Percentiles rank a stretch among this genome's conserved stretches.
phyloP scores from a whole-genome alignment of 2,888 invertebrate genomes.

The Platycheirus rosarum region DNA sequence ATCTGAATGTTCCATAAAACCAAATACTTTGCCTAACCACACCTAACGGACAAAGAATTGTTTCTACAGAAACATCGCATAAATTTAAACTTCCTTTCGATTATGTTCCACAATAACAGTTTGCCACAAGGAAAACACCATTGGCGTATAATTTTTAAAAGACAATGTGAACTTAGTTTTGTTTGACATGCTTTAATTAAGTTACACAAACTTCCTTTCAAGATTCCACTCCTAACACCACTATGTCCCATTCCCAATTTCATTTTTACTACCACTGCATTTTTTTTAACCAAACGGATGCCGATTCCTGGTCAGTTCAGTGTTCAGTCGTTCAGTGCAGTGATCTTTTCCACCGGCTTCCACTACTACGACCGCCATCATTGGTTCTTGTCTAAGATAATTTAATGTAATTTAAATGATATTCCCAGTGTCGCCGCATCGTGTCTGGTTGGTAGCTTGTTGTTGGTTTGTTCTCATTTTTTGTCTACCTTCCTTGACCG shows the following conservation, averaged over 20 bases:
- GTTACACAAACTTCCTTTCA: neutral
- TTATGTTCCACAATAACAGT: too few relatives aligned
- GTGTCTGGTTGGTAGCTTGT: conserved; percentile 42
- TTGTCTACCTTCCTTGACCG: conserved; percentile 3
- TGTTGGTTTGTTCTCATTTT: conserved; percentile 14
- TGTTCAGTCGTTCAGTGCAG: too few relatives aligned
- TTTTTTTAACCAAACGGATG: conserved; percentile 10
- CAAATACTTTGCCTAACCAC: too few relatives aligned
- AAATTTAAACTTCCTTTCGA: too few relatives aligned
- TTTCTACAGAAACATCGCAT: too few relatives aligned
- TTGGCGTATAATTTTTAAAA: neutral
- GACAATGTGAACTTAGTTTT: neutral
- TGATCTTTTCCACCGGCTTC: too few relatives aligned
- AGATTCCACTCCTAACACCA: neutral
- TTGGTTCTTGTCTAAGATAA: conserved; percentile 76
- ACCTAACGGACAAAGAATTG: too few relatives aligned
- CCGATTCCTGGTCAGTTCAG: conserved; percentile 6
- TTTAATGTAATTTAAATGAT: conserved; percentile 81
- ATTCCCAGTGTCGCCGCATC: conserved; percentile 73
- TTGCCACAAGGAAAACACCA: too few relatives aligned
- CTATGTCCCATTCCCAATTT: conserved; percentile 11
- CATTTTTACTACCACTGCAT: conserved; percentile 2
- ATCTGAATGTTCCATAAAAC: too few relatives aligned
- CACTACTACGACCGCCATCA: conserved; percentile 15
- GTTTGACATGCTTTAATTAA: conserved; percentile 13